Percentiles rank a stretch among this genome's conserved stretches.
These are phyloP conservation scores for Ophion slaviceki DNA, from an alignment of 2,888 invertebrate genomes.

Conservation along the genomic window DNA sequence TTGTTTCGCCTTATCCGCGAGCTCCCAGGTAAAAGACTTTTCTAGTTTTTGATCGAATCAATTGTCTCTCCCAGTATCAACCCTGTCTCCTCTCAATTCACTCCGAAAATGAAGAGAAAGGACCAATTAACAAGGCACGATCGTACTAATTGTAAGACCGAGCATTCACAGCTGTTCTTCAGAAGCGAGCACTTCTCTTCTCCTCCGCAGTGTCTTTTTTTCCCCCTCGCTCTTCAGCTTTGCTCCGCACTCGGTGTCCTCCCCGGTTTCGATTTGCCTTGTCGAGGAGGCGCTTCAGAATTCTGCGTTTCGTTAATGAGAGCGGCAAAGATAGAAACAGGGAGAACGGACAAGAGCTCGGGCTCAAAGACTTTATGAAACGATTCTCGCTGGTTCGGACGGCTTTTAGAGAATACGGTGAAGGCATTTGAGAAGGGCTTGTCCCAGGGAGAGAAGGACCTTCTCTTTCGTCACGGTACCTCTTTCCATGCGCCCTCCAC, in stretches of 20 bases:
- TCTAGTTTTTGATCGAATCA: slow-evolving; percentile 40
- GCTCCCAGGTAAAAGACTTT: slow-evolving; percentile 17
- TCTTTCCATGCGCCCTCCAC: slow-evolving; percentile 19
- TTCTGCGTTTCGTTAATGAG: slow-evolving; percentile 36
- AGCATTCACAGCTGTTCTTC: slow-evolving; percentile 62
- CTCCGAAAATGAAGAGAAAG: slow-evolving; percentile 58
- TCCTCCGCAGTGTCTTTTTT: slow-evolving; percentile 23
- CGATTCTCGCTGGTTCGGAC: slow-evolving; percentile 58
- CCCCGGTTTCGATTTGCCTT: slow-evolving; percentile 50
- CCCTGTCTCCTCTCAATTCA: slow-evolving; percentile 19
- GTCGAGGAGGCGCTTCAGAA: slow-evolving; percentile 44
- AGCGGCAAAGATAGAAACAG: slow-evolving; percentile 35
- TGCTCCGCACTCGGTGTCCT: slow-evolving; percentile 40
- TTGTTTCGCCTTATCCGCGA: slow-evolving; percentile 8
- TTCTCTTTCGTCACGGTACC: slow-evolving; percentile 41
- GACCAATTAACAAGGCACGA: slow-evolving; percentile 62
- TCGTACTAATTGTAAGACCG: slow-evolving; percentile 61
- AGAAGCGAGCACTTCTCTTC: slow-evolving; percentile 46
- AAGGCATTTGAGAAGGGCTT: slow-evolving; percentile 59
- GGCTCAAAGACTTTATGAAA: slow-evolving; percentile 60
- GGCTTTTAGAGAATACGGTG: slow-evolving; percentile 58
- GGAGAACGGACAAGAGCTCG: slow-evolving; percentile 41
- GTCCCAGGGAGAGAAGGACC: slow-evolving; percentile 30
- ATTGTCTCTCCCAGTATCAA: slow-evolving; percentile 34
- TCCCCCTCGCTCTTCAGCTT: slow-evolving; percentile 39